Evolutionary conservation across 2,113 vertebrate species (phyloP).

Genomic region (Nesogale talazaci): DNA sequence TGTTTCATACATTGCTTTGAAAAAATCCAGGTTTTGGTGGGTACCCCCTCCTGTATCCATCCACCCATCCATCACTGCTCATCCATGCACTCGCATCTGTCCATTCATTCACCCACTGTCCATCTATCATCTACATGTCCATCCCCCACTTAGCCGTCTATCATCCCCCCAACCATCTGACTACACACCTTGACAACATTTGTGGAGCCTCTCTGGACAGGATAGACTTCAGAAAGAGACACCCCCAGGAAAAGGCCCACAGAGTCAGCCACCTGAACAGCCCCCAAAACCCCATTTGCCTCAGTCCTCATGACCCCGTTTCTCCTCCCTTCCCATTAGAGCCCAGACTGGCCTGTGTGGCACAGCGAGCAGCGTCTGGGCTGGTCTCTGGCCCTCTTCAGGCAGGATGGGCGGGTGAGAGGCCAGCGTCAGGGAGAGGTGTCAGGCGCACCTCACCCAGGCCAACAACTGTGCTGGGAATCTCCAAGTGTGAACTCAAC

Average conservation of each 20-base stretch:
- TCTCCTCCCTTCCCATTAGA: background rate
- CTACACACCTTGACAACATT: background rate
- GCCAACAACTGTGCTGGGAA: background rate
- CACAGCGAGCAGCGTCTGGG: accelerated
- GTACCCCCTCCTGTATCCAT: no score
- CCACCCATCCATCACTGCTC: no score
- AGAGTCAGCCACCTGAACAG: background rate
- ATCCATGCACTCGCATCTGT: background rate
- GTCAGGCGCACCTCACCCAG: background rate
- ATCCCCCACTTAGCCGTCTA: background rate
- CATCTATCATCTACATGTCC: background rate
- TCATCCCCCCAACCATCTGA: background rate
- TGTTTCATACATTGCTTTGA: no score
- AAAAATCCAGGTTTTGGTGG: no score
- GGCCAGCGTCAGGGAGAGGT: background rate
- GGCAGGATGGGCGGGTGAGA: background rate
- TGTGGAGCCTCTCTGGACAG: background rate
- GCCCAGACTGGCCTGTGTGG: accelerated
- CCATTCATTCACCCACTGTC: background rate
- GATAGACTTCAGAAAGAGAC: background rate
- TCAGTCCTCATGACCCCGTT: background rate
- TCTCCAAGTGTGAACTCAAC: background rate
- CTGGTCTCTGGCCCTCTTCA: background rate
- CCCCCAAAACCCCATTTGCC: background rate
- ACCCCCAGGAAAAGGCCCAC: background rate